phyloP scores from a whole-genome alignment of 2,113 vertebrate genomes.

The Anthoscopus minutus region DNA sequence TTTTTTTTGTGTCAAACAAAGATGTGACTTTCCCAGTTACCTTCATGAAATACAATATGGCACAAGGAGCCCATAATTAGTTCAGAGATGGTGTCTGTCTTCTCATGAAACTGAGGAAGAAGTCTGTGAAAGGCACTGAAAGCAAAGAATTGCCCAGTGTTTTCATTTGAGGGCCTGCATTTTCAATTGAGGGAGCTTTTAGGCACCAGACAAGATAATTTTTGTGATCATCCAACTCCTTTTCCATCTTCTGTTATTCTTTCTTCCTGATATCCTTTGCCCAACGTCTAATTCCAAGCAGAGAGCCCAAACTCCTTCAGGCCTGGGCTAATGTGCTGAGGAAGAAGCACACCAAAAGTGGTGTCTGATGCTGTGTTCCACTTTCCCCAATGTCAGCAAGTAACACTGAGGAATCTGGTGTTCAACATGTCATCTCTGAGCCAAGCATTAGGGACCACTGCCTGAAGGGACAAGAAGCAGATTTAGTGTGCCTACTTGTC shows the following conservation, averaged over 20 bases:
- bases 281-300: background rate
- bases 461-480: conserved; percentile 48
- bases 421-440: background rate
- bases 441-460: conserved; percentile 20
- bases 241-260: background rate
- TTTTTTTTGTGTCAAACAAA: background rate
- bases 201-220: background rate
- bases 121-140: background rate
- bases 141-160: background rate
- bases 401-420: background rate
- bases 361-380: background rate
- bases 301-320: background rate
- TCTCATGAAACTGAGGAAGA: background rate
- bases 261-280: background rate
- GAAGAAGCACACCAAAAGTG: background rate
- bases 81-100: background rate
- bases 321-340: background rate
- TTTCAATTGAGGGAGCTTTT: background rate
- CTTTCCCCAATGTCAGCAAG: background rate
- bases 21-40: background rate
- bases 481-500: background rate
- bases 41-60: background rate
- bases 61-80: background rate
- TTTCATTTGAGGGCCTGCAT: background rate
- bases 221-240: background rate